Percentiles rank a stretch among this genome's conserved stretches.
phyloP scores from a whole-genome alignment of 2,888 invertebrate species.

The Platycheirus albimanus region DNA sequence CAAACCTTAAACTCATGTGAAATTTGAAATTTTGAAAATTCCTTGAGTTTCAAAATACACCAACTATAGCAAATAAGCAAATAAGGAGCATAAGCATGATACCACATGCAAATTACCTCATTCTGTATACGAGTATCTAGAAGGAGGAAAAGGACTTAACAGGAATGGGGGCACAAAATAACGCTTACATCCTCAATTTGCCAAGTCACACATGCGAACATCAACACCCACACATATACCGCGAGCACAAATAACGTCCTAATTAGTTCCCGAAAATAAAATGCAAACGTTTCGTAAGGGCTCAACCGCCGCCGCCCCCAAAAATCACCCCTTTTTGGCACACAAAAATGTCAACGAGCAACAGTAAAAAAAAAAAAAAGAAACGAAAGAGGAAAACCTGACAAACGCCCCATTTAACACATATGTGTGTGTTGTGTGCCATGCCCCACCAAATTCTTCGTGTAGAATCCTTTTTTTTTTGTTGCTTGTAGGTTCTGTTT shows the following conservation, averaged over 20 bases:
- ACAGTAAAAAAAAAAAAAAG: constrained; percentile 23
- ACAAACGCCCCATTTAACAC: constrained; percentile 76
- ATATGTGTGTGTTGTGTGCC: constrained; percentile 66
- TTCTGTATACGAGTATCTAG: too few species aligned
- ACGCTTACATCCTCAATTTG: constrained; percentile 68
- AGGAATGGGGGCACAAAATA: constrained; percentile 23
- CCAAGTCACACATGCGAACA: constrained; percentile 68
- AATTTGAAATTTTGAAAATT: constrained; percentile 21
- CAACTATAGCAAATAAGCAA: constrained; percentile 19
- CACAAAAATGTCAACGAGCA: constrained; percentile 68
- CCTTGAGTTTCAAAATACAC: constrained; percentile 25
- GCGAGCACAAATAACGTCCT: constrained; percentile 69
- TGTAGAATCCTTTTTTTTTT: constrained; percentile 30
- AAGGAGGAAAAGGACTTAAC: too few species aligned
- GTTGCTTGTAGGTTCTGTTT: constrained; percentile 13
- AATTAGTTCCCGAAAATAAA: constrained; percentile 74
- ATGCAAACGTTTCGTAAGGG: constrained; percentile 68
- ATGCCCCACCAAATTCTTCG: constrained; percentile 59
- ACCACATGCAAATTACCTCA: constrained; percentile 45
- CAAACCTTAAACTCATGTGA: background rate
- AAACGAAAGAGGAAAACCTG: constrained; percentile 67
- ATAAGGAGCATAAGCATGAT: constrained; percentile 30
- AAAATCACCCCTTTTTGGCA: constrained; percentile 33
- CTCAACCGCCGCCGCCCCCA: constrained; percentile 17
- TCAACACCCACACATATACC: constrained; percentile 36